phyloP scores from a whole-genome alignment of 2,113 vertebrate species.

The Plestiodon gilberti region DNA sequence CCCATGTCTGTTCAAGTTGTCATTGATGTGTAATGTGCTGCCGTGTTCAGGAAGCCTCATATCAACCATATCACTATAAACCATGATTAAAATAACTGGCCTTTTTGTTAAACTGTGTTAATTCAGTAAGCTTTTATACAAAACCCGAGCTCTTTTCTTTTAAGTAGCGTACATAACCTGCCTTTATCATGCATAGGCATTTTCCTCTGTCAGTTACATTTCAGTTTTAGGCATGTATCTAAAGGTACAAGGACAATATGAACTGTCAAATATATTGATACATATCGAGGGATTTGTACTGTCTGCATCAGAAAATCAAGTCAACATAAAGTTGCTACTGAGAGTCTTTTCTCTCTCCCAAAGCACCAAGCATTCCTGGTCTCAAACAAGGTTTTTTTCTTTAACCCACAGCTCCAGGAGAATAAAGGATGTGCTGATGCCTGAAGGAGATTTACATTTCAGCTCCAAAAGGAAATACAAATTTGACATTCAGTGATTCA shows the following conservation, averaged over 20 bases:
- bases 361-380: not conserved
- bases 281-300: constrained; percentile 1
- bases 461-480: constrained; percentile 27
- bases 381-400: not conserved
- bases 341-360: constrained; percentile 20
- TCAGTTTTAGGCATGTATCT: not conserved
- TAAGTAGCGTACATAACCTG: constrained; percentile 47
- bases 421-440: not conserved
- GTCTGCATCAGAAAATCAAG: constrained; percentile 25
- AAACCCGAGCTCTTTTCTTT: constrained; percentile 70
- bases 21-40: constrained; percentile 33
- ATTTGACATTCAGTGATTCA: constrained; percentile 12
- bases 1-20: constrained; percentile 29
- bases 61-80: constrained; percentile 54
- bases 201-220: constrained; percentile 28
- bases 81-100: constrained; percentile 78
- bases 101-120: constrained; percentile 76
- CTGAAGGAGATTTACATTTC: not conserved
- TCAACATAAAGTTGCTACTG: not conserved
- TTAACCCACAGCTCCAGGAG: not conserved
- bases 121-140: constrained; percentile 80
- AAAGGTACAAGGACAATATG: constrained; percentile 3
- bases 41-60: constrained; percentile 41
- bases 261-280: constrained; percentile 24
- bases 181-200: not conserved